Evolutionary conservation across 2,797 vertebrate species (phyloP).

Genomic region (Perodicticus potto): DNA sequence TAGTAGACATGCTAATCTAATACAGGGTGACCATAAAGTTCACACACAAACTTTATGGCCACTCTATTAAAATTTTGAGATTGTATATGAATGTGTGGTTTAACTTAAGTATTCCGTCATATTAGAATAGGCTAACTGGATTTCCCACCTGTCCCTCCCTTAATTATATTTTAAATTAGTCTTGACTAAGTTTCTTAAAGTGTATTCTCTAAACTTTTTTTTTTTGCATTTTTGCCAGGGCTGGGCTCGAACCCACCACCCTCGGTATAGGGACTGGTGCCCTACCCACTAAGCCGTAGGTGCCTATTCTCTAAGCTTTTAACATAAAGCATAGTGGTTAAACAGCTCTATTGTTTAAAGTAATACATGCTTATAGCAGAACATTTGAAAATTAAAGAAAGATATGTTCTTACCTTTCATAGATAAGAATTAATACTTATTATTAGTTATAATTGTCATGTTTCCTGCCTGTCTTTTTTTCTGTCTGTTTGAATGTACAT

Average conservation of each 20-base stretch:
- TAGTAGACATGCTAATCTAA: background rate
- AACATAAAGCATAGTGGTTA: background rate
- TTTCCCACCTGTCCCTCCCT: background rate
- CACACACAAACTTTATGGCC: no score
- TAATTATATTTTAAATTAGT: conserved; percentile 19
- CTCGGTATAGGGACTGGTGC: no score
- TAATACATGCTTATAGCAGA: conserved; percentile 10
- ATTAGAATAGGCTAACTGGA: background rate
- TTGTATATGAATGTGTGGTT: background rate
- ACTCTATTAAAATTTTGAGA: background rate
- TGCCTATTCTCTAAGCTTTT: background rate
- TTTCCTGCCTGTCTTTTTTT: conserved; percentile 36
- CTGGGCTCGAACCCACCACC: no score
- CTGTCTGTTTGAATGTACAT: conserved; percentile 34
- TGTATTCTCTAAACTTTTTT: background rate
- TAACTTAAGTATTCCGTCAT: conserved; percentile 5
- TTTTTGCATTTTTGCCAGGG: no score
- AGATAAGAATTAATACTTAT: background rate
- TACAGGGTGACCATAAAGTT: background rate
- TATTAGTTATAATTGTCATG: conserved; percentile 37
- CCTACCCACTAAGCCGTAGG: no score
- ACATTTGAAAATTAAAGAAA: conserved; percentile 11
- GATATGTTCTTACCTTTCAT: background rate
- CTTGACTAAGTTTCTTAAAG: conserved; percentile 9
- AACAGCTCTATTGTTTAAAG: background rate